phyloP scores from a whole-genome alignment of 2,797 vertebrate genomes.

The Sebastes steindachneri region DNA sequence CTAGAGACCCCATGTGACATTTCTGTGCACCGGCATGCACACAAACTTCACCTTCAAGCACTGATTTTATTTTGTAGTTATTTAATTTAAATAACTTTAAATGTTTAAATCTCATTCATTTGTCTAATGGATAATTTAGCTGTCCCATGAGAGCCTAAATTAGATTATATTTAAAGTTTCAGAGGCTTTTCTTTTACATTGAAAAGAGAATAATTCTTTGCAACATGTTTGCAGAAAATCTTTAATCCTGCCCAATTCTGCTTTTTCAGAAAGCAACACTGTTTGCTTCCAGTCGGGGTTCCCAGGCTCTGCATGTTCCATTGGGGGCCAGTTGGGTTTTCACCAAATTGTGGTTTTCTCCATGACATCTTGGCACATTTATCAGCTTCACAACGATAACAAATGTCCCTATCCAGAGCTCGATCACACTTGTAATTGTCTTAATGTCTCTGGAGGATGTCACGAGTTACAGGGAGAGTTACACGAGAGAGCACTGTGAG shows the following conservation, averaged over 20 bases:
- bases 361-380: constrained; percentile 60
- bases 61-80: not conserved
- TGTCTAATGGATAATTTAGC: not conserved
- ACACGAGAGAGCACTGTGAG: not conserved
- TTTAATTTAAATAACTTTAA: not conserved
- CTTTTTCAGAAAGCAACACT: not conserved
- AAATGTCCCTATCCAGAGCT: constrained; percentile 14
- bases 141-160: not conserved
- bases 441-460: constrained; percentile 8
- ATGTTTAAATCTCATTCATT: not conserved
- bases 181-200: not conserved
- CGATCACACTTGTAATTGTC: not conserved
- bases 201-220: not conserved
- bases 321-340: constrained; percentile 62
- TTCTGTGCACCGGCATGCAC: not conserved
- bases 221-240: constrained; percentile 6
- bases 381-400: constrained; percentile 33
- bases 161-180: not conserved
- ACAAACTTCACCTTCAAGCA: not conserved
- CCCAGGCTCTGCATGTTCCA: constrained; percentile 75
- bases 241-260: not conserved
- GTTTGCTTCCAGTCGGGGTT: constrained; percentile 62
- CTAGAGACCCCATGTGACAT: constrained; percentile 73
- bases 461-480: not conserved
- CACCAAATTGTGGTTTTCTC: constrained; percentile 72